Base-by-base conservation (phyloP, 2,797 vertebrate genomes). In the Siniperca undulata region DNA sequence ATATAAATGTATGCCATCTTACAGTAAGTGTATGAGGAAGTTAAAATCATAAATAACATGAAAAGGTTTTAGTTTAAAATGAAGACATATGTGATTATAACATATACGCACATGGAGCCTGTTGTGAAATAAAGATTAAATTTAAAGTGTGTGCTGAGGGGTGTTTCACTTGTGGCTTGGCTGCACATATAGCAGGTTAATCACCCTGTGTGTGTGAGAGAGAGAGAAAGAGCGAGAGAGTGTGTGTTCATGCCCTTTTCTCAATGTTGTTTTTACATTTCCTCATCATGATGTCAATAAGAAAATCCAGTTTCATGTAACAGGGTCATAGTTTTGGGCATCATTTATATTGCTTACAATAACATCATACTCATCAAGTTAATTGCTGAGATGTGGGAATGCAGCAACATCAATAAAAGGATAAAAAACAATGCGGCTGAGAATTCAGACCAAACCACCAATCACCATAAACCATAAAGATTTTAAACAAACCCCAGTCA, bases 91-190 rank as follows among this genome's bases (percentile, higher is more conserved):
- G n/a, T 30, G 19, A 24, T 34, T 9, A 46, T 22, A 48, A 16
- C 40, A 59, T 66, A 30, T 10, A 10, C 13, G 12, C 17, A n/a
- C n/a, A 34, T 10, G 17, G 42, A 64, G 62, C 56, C 56, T 62
- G 34, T 24, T 46, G 30, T 74, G n/a, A 65, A 74, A 64, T 70
- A 27, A 17, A 48, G 6, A 42, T 4, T 12, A 2, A 53, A 52
- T 77, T 70, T 61, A 55, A 65, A 50, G 61, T 55, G 17, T 55
- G 19, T 27, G 27, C 44, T 22, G 62, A 62, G 30, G 20, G 12
- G 60, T 53, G 61, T 53, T 65, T 70, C 46, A 74, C 36, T 40
- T 72, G 40, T 55, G 12, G 44, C 40, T 60, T 22, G 74, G 68
- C 70, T 58, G 69, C 36, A 69, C 42, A 46, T 34, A 48, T 40